phyloP scores from a whole-genome alignment of 2,797 vertebrate species.

The Glossophaga mutica region DNA sequence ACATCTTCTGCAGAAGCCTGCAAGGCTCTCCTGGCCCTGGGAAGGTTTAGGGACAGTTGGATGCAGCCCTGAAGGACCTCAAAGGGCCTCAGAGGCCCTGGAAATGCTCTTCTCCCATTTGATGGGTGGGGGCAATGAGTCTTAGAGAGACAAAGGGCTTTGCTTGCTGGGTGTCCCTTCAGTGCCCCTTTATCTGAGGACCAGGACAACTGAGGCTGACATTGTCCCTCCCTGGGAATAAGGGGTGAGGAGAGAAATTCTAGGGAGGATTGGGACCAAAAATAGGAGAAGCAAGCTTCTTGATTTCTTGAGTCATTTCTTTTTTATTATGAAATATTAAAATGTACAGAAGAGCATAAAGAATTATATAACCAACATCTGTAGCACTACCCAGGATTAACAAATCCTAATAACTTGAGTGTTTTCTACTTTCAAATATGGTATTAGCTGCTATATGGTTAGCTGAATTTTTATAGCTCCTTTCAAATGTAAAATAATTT shows the following conservation, averaged over 20 bases:
- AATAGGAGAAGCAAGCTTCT: background rate
- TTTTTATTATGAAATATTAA: background rate
- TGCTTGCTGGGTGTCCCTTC: background rate
- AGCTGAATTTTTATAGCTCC: slow-evolving; percentile 48
- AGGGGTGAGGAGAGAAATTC: background rate
- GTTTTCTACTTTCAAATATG: slow-evolving; percentile 44
- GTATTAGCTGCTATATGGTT: slow-evolving; percentile 32
- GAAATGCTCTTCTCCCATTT: background rate
- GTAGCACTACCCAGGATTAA: background rate
- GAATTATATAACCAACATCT: background rate
- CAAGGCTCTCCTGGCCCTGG: background rate
- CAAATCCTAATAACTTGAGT: background rate
- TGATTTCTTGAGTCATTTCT: background rate
- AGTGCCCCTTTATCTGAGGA: background rate
- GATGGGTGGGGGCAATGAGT: background rate
- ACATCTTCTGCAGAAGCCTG: background rate
- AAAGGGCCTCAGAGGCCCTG: background rate
- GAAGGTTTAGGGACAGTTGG: background rate
- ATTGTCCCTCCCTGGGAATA: background rate
- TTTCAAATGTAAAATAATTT: slow-evolving; percentile 56
- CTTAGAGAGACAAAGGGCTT: background rate
- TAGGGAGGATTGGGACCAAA: background rate
- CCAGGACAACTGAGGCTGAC: background rate
- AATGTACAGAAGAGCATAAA: background rate
- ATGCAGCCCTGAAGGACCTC: background rate